Base-by-base conservation (phyloP, 2,113 vertebrate species). In the Baryphthengus martii region DNA sequence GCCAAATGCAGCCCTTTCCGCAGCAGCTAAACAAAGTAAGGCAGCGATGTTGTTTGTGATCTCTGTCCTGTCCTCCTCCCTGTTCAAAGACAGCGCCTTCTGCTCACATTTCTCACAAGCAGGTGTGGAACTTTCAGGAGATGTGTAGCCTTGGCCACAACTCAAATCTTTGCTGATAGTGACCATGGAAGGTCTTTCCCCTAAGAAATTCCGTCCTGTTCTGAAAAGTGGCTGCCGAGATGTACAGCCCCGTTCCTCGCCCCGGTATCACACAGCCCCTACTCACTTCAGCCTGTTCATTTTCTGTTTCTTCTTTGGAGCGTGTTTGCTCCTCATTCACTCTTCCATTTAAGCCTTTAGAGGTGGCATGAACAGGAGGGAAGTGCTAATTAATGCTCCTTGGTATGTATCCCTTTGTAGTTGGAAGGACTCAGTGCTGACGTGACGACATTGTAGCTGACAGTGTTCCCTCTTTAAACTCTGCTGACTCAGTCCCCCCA, bases 21-120 rank as follows among this genome's bases (percentile, higher is more conserved):
- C 96, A 29, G 86, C 97, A 23, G 82, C 97, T n/a, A 98, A 97
- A 81, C 95, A 97, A 73, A 96, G 98, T 99, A 98, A 10, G 91
- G 63, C 53, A 18, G 70, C 10, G 4, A 59, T 0, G 5, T n/a
- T 45, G 2, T 17, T n/a, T 25, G 35, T 56, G 39, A 3, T 59
- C 3, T 0, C 70, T 49, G 15, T 68, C 77, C 71, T 47, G 33
- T 81, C 17, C 56, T 86, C 24, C 11, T 11, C 8, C 29, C 50
- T n/a, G 31, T 5, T 53, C 33, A 37, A 39, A 62, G 66, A 19
- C 10, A 4, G 50, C 20, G 9, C 16, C 4, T 13, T 15, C 50
- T 56, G 50, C 45, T 89, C 28, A 2, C 4, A 1, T 44, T 28
- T 37, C 50, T 76, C 20, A 28, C 3, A 3, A 70, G 81, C 67